These are phyloP conservation scores for Alexandromys fortis DNA, from an alignment of 2,113 vertebrate genomes.

Conservation along the genomic window DNA sequence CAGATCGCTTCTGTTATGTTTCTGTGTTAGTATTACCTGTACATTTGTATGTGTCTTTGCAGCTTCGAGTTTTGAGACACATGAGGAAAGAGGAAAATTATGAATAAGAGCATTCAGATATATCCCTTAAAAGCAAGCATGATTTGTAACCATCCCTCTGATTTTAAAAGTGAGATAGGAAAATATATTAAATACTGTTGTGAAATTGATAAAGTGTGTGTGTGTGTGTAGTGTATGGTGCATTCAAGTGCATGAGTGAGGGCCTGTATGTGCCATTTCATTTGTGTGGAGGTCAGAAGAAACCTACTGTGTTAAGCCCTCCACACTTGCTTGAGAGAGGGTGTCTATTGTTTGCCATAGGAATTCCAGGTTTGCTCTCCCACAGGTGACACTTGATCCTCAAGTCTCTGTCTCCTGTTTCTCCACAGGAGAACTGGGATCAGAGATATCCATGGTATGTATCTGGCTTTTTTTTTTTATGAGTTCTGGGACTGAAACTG, in stretches of 20 bases:
- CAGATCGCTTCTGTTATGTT: not conserved
- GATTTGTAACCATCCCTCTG: not conserved
- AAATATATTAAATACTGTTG: not conserved
- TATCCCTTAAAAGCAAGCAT: not conserved
- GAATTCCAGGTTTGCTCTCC: not conserved
- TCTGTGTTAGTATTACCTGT: slow-evolving; percentile 14
- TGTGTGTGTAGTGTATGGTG: not conserved
- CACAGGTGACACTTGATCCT: not conserved
- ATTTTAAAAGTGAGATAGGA: not conserved
- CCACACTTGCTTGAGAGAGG: not conserved
- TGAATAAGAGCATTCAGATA: not conserved
- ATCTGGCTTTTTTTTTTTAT: not conserved
- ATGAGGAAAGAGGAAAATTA: not conserved
- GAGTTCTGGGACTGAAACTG: not conserved
- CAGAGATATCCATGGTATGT: too few species aligned
- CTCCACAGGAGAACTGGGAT: not conserved
- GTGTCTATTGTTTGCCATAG: not conserved
- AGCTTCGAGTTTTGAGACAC: not conserved
- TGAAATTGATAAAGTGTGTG: too few species aligned
- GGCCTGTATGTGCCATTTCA: not conserved
- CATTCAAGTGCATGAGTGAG: not conserved
- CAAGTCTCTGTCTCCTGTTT: not conserved
- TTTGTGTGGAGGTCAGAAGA: not conserved
- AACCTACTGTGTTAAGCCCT: not conserved
- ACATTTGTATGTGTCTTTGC: slow-evolving; percentile 3